These are phyloP conservation scores for Microtus richardsoni DNA, from an alignment of 2,113 vertebrate species.

Conservation along the genomic window DNA sequence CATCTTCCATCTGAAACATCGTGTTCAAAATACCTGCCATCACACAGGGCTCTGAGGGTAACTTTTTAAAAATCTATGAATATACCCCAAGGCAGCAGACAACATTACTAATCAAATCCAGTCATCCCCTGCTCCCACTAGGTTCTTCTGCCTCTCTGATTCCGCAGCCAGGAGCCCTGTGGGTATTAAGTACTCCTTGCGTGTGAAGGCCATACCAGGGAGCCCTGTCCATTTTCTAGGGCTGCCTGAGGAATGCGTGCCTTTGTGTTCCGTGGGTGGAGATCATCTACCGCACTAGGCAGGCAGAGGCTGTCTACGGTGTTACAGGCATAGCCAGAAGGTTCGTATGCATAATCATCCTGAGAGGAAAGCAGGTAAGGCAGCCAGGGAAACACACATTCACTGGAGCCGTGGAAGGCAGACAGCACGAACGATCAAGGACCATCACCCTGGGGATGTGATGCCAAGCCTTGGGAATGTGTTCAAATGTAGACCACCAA, in stretches of 20 bases:
- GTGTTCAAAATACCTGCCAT: neutral
- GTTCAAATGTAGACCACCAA: constrained; percentile 79
- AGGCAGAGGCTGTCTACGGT: constrained; percentile 10
- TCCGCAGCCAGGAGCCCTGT: neutral
- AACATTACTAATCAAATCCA: neutral
- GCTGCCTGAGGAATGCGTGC: constrained; percentile 1
- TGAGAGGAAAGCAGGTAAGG: constrained; percentile 64
- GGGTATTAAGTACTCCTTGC: neutral
- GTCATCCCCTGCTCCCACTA: neutral
- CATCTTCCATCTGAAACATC: neutral
- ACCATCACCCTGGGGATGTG: constrained; percentile 76
- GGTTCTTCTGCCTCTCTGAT: neutral
- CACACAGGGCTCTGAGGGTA: neutral
- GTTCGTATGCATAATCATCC: constrained; percentile 56
- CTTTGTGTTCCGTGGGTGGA: neutral
- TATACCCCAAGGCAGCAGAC: neutral
- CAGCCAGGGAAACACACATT: constrained; percentile 19
- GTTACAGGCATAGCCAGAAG: neutral
- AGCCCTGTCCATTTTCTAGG: constrained; percentile 65
- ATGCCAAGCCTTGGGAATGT: constrained; percentile 81
- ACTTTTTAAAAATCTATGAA: neutral
- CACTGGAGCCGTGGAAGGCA: constrained; percentile 32
- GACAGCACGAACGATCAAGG: constrained; percentile 67
- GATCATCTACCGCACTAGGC: neutral
- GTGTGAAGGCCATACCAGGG: neutral